phyloP scores from a whole-genome alignment of 2,113 vertebrate genomes.

The Rhinoderma darwinii region DNA sequence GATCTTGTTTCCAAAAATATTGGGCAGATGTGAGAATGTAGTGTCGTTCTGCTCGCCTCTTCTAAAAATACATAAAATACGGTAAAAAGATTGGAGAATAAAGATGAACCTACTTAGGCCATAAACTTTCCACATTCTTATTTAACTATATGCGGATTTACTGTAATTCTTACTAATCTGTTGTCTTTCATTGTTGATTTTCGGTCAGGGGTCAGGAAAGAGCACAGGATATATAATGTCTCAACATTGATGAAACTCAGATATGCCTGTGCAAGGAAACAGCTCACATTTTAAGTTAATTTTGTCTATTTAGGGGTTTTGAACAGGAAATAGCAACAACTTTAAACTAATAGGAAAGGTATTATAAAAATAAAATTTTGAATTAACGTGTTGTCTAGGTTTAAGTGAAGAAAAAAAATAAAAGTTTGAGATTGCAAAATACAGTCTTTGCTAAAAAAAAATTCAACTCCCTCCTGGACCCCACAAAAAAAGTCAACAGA shows the following conservation, averaged over 20 bases:
- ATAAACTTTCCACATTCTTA: neutral
- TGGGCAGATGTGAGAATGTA: neutral
- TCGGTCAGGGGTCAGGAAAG: neutral
- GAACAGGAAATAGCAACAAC: neutral
- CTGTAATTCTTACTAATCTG: constrained; percentile 16
- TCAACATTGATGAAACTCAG: constrained; percentile 6
- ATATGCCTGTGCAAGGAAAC: neutral
- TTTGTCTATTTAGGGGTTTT: neutral
- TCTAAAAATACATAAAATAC: neutral
- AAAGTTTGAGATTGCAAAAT: neutral
- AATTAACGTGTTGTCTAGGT: neutral
- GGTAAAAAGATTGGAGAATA: neutral
- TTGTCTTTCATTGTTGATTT: constrained; percentile 20
- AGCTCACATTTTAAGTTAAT: neutral
- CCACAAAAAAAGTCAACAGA: neutral
- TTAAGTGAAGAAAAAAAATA: neutral
- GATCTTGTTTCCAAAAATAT: neutral
- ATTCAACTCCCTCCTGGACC: too few relatives aligned
- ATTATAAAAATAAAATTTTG: neutral
- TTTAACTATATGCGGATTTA: constrained; percentile 1
- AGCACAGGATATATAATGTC: constrained; percentile 23
- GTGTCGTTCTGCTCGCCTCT: neutral
- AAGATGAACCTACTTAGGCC: neutral
- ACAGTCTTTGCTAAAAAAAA: neutral
- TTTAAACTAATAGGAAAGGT: neutral